Percentiles rank a stretch among this genome's conserved stretches.
These are phyloP conservation scores for Trilocha varians DNA, from an alignment of 2,888 invertebrate species.

Conservation along the genomic window DNA sequence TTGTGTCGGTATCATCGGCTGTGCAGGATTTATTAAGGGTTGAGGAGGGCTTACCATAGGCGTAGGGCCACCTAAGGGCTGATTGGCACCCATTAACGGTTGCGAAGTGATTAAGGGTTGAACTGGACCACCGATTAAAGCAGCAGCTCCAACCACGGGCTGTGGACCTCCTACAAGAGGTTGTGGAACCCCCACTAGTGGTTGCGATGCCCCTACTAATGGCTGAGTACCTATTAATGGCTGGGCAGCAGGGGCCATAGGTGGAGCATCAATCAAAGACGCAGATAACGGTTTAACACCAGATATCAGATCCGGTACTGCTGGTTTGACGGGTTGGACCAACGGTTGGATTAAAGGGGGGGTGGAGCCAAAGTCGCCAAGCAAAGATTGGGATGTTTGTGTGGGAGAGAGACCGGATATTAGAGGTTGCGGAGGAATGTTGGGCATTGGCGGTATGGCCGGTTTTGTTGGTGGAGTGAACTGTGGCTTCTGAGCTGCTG, in stretches of 20 bases:
- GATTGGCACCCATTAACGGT: slow-evolving; percentile 14
- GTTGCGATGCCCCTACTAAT: slow-evolving; percentile 25
- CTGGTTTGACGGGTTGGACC: slow-evolving; percentile 29
- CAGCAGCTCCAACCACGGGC: slow-evolving; percentile 5
- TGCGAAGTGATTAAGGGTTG: too few species aligned
- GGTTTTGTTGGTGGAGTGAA: slow-evolving; percentile 53
- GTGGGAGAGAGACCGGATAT: slow-evolving; percentile 21
- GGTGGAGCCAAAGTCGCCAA: slow-evolving; percentile 30
- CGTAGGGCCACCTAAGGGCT: slow-evolving; percentile 20
- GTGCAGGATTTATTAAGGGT: slow-evolving; percentile 9
- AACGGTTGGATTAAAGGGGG: slow-evolving; percentile 10
- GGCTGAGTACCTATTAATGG: slow-evolving; percentile 26
- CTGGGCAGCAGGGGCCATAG: slow-evolving; percentile 24
- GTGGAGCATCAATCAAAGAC: slow-evolving; percentile 21
- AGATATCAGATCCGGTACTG: slow-evolving; percentile 53
- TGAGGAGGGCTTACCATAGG: slow-evolving; percentile 13
- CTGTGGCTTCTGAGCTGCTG: slow-evolving; percentile 33
- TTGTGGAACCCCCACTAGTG: slow-evolving; percentile 19
- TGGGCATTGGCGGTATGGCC: slow-evolving; percentile 52
- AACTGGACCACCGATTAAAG: too few species aligned
- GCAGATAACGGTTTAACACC: slow-evolving; percentile 35
- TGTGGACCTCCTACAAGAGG: slow-evolving; percentile 17
- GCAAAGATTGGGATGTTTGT: slow-evolving; percentile 26
- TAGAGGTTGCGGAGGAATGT: slow-evolving; percentile 27
- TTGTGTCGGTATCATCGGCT: slow-evolving; percentile 19